Evolutionary conservation across 2,797 vertebrate species (phyloP).

Genomic region (Hemitrygon akajei): DNA sequence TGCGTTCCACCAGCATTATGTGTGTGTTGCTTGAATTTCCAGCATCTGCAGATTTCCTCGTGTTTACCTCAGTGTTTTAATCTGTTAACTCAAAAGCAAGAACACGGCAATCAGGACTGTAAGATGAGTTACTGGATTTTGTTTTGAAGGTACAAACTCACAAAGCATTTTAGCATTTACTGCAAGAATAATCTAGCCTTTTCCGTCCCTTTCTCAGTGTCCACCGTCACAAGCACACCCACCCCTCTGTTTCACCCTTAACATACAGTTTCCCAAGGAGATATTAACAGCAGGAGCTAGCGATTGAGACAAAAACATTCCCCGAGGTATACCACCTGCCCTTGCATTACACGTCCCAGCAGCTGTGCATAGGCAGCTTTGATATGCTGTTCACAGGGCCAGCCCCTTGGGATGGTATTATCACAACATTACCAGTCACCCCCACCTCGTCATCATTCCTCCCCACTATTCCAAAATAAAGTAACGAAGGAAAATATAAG

Average conservation of each 20-base stretch:
- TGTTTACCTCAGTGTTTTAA: no score
- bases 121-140: not conserved
- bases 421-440: constrained; percentile 41
- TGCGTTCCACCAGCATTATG: no score
- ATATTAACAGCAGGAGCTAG: constrained; percentile 30
- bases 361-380: constrained; percentile 38
- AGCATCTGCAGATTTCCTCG: no score
- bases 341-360: constrained; percentile 24
- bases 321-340: constrained; percentile 38
- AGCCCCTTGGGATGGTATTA: constrained; percentile 42
- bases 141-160: not conserved
- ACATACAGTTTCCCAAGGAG: not conserved
- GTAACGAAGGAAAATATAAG: constrained; percentile 42
- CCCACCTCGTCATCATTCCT: no score
- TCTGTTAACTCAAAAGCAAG: not conserved
- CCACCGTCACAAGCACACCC: no score
- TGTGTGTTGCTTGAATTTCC: no score
- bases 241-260: no score
- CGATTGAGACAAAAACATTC: constrained; percentile 26
- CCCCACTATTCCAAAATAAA: constrained; percentile 20
- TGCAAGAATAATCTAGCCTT: not conserved
- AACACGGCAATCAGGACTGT: not conserved
- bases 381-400: not conserved
- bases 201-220: not conserved
- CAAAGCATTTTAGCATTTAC: not conserved